Evolutionary conservation across 1,140 invertebrate species (phyloP).

Genomic region (Ips typographus): DNA sequence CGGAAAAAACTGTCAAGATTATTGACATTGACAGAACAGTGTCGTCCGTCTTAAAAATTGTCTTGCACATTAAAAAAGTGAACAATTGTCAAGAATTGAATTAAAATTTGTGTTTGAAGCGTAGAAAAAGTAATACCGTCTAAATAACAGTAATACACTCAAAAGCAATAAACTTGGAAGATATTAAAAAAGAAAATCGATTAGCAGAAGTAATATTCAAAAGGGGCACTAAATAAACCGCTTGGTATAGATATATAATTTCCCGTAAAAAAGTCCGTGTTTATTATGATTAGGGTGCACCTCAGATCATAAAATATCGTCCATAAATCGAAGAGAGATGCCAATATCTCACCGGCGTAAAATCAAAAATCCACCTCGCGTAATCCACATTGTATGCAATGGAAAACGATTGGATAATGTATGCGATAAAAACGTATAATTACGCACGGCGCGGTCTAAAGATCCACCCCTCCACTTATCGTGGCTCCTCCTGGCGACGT

Average conservation of each 20-base stretch:
- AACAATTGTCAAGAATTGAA: no score
- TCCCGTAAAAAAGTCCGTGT: constrained; percentile 10
- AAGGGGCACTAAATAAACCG: constrained; percentile 6
- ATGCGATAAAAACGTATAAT: constrained; percentile 52
- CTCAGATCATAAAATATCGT: constrained; percentile 28
- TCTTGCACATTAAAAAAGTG: no score
- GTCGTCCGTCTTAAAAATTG: no score
- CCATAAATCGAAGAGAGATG: constrained; percentile 33
- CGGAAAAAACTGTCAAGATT: no score
- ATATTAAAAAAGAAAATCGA: not conserved
- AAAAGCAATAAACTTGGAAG: no score
- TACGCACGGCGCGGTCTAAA: constrained; percentile 41
- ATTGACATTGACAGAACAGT: no score
- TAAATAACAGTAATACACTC: no score
- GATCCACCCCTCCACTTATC: constrained; percentile 45
- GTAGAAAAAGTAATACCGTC: no score
- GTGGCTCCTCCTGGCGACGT: constrained; percentile 45
- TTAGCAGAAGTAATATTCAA: constrained; percentile 1
- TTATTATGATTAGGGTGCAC: constrained; percentile 28
- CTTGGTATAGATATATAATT: not conserved
- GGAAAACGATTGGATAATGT: constrained; percentile 49
- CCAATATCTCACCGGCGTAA: constrained; percentile 30
- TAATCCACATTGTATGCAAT: constrained; percentile 44
- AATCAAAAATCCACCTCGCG: constrained; percentile 33
- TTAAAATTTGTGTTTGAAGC: no score